Evolutionary conservation across 2,113 vertebrate species (phyloP).

Genomic region (Elaphurus davidianus): DNA sequence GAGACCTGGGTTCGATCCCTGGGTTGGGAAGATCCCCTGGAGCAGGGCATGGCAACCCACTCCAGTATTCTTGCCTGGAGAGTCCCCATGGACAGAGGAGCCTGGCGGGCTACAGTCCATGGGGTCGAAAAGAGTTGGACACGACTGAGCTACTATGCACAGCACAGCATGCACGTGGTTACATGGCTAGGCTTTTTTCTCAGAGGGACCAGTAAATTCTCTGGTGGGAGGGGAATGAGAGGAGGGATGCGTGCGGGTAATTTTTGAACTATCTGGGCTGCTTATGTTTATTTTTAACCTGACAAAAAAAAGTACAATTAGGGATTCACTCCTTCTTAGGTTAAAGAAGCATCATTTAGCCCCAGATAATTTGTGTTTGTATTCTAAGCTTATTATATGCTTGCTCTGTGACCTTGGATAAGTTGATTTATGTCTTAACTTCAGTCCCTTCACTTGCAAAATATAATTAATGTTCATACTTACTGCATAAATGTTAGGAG

Average conservation of each 20-base stretch:
- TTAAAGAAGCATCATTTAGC: background rate
- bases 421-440: background rate
- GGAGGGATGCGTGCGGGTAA: too few relatives aligned
- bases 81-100: background rate
- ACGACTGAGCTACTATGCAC: background rate
- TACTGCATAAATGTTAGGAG: background rate
- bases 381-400: background rate
- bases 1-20: background rate
- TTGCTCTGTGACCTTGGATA: background rate
- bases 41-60: background rate
- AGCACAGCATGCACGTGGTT: background rate
- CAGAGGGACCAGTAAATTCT: background rate
- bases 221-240: accelerated
- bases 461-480: background rate
- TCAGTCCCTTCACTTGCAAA: background rate
- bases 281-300: background rate
- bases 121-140: background rate
- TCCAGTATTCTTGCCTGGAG: background rate
- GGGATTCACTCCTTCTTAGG: background rate
- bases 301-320: background rate
- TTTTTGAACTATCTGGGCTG: background rate
- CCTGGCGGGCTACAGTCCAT: accelerated
- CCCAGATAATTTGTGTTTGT: background rate
- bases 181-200: background rate
- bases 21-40: background rate